Conservation (phyloP, 1,140 invertebrate species). For the Nasonia longicornis region DNA sequence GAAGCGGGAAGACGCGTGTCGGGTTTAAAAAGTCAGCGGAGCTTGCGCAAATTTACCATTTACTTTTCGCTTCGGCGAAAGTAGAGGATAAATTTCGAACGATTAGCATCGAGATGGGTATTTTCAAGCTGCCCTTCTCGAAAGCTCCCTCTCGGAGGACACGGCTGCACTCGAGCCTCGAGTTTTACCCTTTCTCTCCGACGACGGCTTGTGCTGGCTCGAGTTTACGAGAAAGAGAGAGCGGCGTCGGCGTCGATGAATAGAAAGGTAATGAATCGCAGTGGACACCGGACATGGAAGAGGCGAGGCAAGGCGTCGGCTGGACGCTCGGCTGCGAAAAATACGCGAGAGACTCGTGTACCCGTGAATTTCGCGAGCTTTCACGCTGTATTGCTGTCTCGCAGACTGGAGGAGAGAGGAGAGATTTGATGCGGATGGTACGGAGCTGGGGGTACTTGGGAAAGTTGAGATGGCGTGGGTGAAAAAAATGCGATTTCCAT, state of each 20-base stretch:
- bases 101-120: not conserved
- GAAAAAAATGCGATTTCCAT: too few species aligned
- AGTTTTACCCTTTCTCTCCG: not conserved
- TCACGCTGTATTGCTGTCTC: too few species aligned
- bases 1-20: not conserved
- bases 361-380: not conserved
- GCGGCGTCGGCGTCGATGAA: constrained; percentile 62
- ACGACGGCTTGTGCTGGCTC: constrained; percentile 5
- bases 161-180: not conserved
- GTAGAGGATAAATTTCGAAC: not conserved
- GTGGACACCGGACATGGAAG: constrained; percentile 67
- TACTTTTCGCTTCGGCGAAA: not conserved
- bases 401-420: not conserved
- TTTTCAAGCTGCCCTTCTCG: not conserved
- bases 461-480: too few species aligned
- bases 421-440: not conserved
- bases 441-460: too few species aligned
- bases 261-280: constrained; percentile 69
- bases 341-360: constrained; percentile 47
- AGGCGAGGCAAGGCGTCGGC: constrained; percentile 65
- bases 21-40: not conserved
- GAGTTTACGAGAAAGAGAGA: constrained; percentile 46
- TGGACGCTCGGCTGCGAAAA: constrained; percentile 60
- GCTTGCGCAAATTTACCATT: not conserved
- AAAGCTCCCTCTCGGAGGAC: not conserved